phyloP scores from a whole-genome alignment of 2,113 vertebrate genomes.

The Riparia riparia region DNA sequence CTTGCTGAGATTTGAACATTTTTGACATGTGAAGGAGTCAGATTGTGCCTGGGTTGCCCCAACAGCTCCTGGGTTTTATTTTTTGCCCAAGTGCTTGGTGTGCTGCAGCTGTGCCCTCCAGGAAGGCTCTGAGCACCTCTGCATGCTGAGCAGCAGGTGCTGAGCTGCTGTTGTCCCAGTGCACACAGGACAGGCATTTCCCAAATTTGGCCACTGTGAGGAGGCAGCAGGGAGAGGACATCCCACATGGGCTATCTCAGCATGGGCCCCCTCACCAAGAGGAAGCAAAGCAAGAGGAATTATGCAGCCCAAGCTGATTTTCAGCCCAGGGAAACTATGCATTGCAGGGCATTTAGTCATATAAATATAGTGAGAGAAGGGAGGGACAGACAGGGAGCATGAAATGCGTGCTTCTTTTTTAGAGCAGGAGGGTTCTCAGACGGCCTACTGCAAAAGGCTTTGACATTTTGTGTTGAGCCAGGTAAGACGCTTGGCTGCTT shows the following conservation, averaged over 20 bases:
- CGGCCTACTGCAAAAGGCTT: not conserved
- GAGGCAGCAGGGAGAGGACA: constrained; percentile 17
- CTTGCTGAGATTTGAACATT: not conserved
- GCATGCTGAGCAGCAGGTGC: not conserved
- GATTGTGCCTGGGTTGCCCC: not conserved
- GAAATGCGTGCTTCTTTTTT: not conserved
- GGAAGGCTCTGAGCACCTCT: not conserved
- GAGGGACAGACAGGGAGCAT: not conserved
- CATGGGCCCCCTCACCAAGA: not conserved
- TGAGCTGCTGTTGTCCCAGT: not conserved
- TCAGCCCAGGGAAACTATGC: not conserved
- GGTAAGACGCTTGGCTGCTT: not conserved
- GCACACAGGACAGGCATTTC: not conserved
- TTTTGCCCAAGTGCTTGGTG: not conserved
- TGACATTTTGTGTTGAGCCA: not conserved
- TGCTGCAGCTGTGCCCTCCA: not conserved
- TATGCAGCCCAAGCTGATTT: not conserved
- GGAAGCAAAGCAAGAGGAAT: not conserved
- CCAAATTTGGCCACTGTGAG: constrained; percentile 19
- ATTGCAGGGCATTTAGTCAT: not conserved
- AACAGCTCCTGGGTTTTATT: not conserved
- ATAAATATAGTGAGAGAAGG: not conserved
- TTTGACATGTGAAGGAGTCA: not conserved
- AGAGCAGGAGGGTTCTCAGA: not conserved
- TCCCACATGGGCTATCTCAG: not conserved